These are phyloP conservation scores for Ameiurus melas DNA, from an alignment of 2,113 vertebrate species.

Conservation along the genomic window DNA sequence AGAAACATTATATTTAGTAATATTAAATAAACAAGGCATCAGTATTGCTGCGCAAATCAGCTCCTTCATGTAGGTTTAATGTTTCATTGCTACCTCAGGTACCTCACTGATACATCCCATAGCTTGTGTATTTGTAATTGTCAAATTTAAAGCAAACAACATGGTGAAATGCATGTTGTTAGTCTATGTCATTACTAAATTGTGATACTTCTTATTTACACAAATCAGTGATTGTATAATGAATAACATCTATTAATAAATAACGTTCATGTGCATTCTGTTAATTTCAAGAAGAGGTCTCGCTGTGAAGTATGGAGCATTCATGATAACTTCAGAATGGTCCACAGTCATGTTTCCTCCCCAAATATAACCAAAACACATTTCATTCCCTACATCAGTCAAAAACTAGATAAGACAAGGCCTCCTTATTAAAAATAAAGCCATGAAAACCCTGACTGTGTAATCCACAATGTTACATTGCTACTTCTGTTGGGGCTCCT, in stretches of 20 bases:
- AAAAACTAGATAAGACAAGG: background rate
- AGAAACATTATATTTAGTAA: background rate
- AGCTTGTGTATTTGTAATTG: no score
- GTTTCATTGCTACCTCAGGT: no score
- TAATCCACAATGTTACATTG: background rate
- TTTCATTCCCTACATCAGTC: background rate
- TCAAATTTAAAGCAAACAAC: no score
- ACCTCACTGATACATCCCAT: no score
- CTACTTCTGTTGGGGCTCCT: background rate
- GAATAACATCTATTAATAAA: background rate
- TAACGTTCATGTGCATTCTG: background rate
- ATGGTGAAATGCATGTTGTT: no score
- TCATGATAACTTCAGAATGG: background rate
- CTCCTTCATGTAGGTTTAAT: background rate
- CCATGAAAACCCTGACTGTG: background rate
- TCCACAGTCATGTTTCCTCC: background rate
- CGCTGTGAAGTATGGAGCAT: background rate
- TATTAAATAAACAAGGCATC: background rate
- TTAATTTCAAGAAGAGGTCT: background rate
- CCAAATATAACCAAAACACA: background rate
- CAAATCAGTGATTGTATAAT: background rate
- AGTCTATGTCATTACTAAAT: no score
- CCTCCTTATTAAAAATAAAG: background rate
- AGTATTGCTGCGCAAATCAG: background rate
- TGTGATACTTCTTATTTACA: background rate